These are phyloP conservation scores for Falco peregrinus DNA, from an alignment of 2,797 vertebrate genomes.

Conservation along the genomic window DNA sequence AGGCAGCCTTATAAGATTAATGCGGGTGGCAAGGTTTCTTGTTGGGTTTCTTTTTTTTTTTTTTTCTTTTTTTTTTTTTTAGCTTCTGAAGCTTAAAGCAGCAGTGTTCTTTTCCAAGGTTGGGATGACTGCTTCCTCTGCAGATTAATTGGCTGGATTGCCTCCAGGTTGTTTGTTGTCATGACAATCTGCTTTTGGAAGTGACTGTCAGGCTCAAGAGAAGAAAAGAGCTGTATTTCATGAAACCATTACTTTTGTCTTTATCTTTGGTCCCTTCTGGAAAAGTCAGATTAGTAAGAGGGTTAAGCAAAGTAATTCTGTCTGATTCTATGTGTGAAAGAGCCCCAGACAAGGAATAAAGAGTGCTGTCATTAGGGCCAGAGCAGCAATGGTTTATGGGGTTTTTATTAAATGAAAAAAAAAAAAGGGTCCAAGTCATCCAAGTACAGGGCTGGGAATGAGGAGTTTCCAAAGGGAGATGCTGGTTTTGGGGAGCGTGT, in stretches of 20 bases:
- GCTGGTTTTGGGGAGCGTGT: background rate
- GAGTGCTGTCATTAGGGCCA: background rate
- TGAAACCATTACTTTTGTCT: background rate
- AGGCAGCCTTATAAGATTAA: background rate
- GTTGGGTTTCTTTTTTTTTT: background rate
- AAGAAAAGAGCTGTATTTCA: conserved; percentile 49
- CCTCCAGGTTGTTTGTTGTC: conserved; percentile 67
- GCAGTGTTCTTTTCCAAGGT: background rate
- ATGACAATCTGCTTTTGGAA: conserved; percentile 63
- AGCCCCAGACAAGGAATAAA: background rate
- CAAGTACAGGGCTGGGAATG: background rate
- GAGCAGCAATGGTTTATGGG: background rate
- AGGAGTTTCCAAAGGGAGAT: background rate
- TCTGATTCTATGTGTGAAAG: background rate
- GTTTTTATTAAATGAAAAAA: background rate
- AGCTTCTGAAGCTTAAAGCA: conserved; percentile 6
- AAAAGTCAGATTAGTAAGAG: background rate
- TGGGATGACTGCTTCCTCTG: conserved; percentile 23
- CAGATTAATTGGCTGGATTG: conserved; percentile 56
- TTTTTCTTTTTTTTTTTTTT: background rate
- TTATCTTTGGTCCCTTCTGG: background rate
- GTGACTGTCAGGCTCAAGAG: conserved; percentile 1
- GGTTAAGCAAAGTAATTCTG: background rate
- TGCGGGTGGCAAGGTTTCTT: background rate
- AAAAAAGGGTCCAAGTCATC: background rate